A percentile compares a stretch with the other conserved stretches of the same genome.
phyloP scores from a whole-genome alignment of 2,797 vertebrate genomes.

The Bovichtus diacanthus region DNA sequence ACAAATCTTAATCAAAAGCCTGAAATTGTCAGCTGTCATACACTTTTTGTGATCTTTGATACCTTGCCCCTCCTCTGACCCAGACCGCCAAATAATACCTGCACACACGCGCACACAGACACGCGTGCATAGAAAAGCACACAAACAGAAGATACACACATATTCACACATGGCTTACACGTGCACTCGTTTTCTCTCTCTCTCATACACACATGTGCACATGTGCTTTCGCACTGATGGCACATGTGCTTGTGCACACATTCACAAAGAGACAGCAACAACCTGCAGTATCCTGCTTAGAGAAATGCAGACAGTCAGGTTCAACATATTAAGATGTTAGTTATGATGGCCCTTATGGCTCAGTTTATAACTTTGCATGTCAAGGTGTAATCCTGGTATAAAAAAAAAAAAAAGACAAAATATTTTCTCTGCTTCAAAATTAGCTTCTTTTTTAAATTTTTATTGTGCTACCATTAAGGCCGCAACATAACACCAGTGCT shows the following conservation, averaged over 20 bases:
- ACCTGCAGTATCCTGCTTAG: constrained; percentile 28
- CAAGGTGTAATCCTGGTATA: not conserved
- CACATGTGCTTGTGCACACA: constrained; percentile 1
- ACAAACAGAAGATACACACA: constrained; percentile 9
- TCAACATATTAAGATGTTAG: constrained; percentile 30
- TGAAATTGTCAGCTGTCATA: constrained; percentile 90
- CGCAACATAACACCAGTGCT: constrained; percentile 8
- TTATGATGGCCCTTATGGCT: constrained; percentile 8
- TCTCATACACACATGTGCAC: constrained; percentile 3
- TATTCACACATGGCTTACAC: constrained; percentile 27
- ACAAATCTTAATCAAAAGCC: constrained; percentile 89
- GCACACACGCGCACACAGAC: not conserved
- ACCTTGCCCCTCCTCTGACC: constrained; percentile 75
- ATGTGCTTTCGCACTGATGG: constrained; percentile 16
- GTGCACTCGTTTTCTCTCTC: not conserved
- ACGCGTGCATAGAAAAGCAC: not conserved
- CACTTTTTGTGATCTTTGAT: constrained; percentile 86
- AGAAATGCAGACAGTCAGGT: constrained; percentile 15
- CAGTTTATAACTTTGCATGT: constrained; percentile 4
- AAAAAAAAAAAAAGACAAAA: constrained; percentile 14
- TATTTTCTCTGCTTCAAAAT: not conserved
- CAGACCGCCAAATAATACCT: constrained; percentile 68
- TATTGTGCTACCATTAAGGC: constrained; percentile 1
- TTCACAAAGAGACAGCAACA: constrained; percentile 1
- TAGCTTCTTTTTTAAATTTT: too few species aligned